Conservation (phyloP, 2,113 vertebrate species). For the Pangasianodon hypophthalmus region DNA sequence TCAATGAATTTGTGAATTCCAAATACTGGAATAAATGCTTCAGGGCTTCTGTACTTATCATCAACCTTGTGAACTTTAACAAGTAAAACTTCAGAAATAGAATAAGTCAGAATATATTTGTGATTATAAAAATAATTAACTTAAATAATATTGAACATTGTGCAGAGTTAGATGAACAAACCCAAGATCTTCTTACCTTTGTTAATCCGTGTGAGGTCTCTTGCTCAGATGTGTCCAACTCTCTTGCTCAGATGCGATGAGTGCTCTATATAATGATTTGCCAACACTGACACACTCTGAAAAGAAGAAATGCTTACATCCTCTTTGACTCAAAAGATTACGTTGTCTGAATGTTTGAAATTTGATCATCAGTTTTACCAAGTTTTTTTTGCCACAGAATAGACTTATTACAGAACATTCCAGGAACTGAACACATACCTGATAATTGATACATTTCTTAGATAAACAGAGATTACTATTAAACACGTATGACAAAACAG, state of each 20-base stretch:
- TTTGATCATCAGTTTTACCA: neutral
- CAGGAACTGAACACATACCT: neutral
- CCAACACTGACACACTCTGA: neutral
- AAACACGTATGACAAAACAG: neutral
- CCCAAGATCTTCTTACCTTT: neutral
- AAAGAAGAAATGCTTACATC: slow-evolving; percentile 13
- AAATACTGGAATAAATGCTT: neutral
- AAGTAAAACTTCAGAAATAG: neutral
- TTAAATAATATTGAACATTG: neutral
- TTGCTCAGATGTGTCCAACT: neutral
- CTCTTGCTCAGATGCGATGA: neutral
- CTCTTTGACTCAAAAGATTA: neutral
- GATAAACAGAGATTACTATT: neutral
- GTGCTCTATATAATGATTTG: neutral
- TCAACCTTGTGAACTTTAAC: neutral
- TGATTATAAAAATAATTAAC: neutral
- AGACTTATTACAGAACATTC: neutral
- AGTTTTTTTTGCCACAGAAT: neutral
- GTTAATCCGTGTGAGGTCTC: neutral
- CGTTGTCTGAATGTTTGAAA: neutral
- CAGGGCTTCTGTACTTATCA: neutral
- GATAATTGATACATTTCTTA: neutral
- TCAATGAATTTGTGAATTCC: neutral
- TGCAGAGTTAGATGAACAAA: neutral
- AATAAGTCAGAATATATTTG: neutral